Conservation (phyloP, 35 echinoderm and acorn worm genomes). For the Heliocidaris tuberculata region DNA sequence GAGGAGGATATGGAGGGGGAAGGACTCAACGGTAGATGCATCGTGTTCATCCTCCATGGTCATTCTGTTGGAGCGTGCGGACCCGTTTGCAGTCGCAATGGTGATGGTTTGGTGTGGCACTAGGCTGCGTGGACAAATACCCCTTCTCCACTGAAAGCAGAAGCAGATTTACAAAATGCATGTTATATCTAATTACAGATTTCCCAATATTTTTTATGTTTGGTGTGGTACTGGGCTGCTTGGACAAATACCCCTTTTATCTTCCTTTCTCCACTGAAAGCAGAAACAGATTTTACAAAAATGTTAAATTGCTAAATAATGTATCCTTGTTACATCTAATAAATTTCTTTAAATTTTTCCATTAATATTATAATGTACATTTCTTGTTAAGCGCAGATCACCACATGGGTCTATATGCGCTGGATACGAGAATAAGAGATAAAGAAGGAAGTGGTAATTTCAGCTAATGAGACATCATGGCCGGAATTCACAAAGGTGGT, state of each 20-base stretch:
- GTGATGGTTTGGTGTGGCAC: constrained; percentile 26
- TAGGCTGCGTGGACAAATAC: neutral
- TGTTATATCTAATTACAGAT: too few relatives aligned
- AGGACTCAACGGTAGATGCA: constrained; percentile 66
- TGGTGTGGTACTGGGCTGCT: neutral
- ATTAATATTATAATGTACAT: too few relatives aligned
- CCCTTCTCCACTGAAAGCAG: neutral
- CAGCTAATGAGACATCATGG: too few relatives aligned
- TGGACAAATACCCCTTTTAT: neutral
- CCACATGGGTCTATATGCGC: too few relatives aligned
- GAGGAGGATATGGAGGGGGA: constrained; percentile 63
- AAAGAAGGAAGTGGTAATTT: too few relatives aligned
- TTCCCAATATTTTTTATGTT: neutral
- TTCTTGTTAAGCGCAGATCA: too few relatives aligned
- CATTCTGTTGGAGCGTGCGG: constrained; percentile 53
- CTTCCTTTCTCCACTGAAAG: neutral
- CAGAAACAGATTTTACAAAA: neutral
- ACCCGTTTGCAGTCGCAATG: constrained; percentile 47
- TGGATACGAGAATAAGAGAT: too few relatives aligned
- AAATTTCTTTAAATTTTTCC: too few relatives aligned
- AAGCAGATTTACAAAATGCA: too few relatives aligned
- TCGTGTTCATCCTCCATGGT: constrained; percentile 79
- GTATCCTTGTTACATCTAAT: too few relatives aligned
- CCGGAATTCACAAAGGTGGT: too few relatives aligned
- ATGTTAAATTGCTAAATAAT: too few relatives aligned